phyloP scores from a whole-genome alignment of 2,113 vertebrate species.

The Diphyllodes magnificus region DNA sequence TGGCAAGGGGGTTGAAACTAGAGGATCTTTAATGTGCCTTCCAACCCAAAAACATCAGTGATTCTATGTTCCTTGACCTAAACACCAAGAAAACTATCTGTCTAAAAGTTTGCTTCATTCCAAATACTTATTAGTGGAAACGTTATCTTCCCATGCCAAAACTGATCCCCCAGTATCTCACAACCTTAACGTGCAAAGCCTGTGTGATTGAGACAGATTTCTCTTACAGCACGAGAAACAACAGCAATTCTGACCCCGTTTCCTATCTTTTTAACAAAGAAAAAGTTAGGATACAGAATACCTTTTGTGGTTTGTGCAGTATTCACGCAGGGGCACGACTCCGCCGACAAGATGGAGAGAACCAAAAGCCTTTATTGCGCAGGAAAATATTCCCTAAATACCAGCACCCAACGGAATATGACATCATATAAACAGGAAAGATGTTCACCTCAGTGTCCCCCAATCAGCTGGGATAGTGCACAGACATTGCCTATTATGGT shows the following conservation, averaged over 20 bases:
- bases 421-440: too few species aligned
- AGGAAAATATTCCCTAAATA: too few species aligned
- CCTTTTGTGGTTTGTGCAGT: conserved; percentile 2
- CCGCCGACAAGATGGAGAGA: too few species aligned
- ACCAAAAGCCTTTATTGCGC: too few species aligned
- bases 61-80: not conserved
- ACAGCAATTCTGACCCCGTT: not conserved
- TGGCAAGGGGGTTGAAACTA: not conserved
- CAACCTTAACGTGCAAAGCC: not conserved
- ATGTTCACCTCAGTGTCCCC: too few species aligned
- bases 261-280: not conserved
- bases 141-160: not conserved
- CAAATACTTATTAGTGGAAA: not conserved
- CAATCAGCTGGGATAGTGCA: too few species aligned
- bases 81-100: not conserved
- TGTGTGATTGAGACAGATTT: not conserved
- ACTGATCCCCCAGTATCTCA: not conserved
- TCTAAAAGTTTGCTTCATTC: not conserved
- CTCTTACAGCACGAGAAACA: not conserved
- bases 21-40: not conserved
- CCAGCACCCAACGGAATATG: too few species aligned
- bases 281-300: not conserved
- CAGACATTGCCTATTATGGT: too few species aligned
- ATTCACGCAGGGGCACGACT: too few species aligned
- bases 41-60: not conserved